phyloP scores from a whole-genome alignment of 1,140 invertebrate species.

The Drosophila nasuta region DNA sequence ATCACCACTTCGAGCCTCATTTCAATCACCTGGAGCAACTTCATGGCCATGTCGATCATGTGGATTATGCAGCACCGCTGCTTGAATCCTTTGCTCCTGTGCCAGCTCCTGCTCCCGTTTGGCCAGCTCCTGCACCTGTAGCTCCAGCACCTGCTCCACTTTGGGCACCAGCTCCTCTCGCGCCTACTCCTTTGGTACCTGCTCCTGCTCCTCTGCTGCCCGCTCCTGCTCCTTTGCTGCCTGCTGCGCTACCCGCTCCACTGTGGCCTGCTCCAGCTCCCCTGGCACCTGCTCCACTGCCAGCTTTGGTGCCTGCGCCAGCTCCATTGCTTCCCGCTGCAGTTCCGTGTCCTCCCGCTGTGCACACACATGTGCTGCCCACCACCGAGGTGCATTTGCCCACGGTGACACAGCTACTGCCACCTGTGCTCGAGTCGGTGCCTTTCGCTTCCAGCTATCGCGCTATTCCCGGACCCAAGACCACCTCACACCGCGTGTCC shows the following conservation, averaged over 20 bases:
- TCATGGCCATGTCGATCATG: constrained; percentile 62
- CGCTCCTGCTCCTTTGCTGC: constrained; percentile 32
- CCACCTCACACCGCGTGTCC: constrained; percentile 75
- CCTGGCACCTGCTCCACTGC: constrained; percentile 32
- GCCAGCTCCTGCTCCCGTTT: constrained; percentile 36
- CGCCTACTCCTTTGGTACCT: constrained; percentile 27
- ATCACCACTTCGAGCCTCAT: constrained; percentile 49
- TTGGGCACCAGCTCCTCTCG: constrained; percentile 24
- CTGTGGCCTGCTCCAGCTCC: constrained; percentile 37
- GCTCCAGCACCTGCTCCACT: constrained; percentile 45
- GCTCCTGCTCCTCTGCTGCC: constrained; percentile 37
- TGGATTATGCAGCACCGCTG: constrained; percentile 34
- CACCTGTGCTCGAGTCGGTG: constrained; percentile 69
- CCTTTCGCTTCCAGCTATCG: constrained; percentile 70
- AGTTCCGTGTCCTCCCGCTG: constrained; percentile 19
- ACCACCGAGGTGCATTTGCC: constrained; percentile 52
- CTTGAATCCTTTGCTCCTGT: constrained; percentile 47
- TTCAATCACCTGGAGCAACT: constrained; percentile 49
- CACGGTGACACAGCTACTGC: constrained; percentile 57
- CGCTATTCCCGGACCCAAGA: constrained; percentile 73
- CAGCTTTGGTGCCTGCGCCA: constrained; percentile 21
- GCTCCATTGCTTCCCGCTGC: constrained; percentile 37
- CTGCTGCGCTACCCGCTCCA: constrained; percentile 7
- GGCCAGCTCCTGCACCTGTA: constrained; percentile 34
- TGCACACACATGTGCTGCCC: constrained; percentile 48